phyloP scores from a whole-genome alignment of 1,140 invertebrate species.

The Trachymyrmex cornetzi region DNA sequence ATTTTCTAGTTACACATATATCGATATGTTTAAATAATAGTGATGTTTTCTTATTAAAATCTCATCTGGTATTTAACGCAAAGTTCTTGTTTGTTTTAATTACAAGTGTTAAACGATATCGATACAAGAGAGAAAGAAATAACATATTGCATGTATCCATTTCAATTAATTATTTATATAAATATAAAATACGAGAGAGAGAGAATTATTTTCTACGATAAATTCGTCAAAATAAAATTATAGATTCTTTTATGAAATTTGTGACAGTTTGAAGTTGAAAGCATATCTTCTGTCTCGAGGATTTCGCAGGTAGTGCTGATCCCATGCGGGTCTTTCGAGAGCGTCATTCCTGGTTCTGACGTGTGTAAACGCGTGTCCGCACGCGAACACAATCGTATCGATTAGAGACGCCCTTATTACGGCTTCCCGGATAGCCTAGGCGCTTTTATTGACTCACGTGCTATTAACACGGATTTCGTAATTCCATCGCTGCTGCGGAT shows the following conservation, averaged over 20 bases:
- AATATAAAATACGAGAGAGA: background rate
- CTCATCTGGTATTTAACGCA: background rate
- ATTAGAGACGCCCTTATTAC: constrained; percentile 52
- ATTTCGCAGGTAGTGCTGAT: background rate
- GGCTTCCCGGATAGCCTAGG: constrained; percentile 28
- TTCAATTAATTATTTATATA: background rate
- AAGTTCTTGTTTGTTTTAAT: background rate
- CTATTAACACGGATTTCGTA: constrained; percentile 72
- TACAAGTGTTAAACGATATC: background rate
- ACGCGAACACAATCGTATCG: constrained; percentile 52
- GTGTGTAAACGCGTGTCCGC: constrained; percentile 21
- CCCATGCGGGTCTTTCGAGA: constrained; percentile 24
- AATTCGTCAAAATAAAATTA: background rate
- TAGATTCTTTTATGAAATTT: background rate
- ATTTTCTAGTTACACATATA: background rate
- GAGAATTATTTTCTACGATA: background rate
- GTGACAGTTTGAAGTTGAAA: background rate
- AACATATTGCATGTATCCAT: background rate
- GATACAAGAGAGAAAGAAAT: background rate
- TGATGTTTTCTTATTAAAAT: background rate
- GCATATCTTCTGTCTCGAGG: background rate
- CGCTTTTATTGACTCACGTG: constrained; percentile 60
- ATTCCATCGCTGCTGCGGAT: constrained; percentile 10
- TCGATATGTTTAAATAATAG: background rate
- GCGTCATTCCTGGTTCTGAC: constrained; percentile 33